These are phyloP conservation scores for Lordiphosa andalusiaca DNA, from an alignment of 2,888 invertebrate genomes.

Conservation along the genomic window DNA sequence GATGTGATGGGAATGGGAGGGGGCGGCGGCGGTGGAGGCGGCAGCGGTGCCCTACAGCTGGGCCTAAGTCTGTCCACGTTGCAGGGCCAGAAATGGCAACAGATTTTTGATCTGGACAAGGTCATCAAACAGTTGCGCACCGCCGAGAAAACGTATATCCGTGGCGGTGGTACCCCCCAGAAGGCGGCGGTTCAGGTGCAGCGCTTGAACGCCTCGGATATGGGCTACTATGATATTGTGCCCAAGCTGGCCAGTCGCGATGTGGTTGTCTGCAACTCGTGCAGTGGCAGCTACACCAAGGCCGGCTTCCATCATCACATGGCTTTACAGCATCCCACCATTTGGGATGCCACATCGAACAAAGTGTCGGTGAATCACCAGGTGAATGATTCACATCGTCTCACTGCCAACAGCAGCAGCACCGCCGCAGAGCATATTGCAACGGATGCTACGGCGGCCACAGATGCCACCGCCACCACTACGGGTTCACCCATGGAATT, in stretches of 20 bases:
- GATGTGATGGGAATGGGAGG: slow-evolving; percentile 26
- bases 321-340: slow-evolving; percentile 82
- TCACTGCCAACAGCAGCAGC: slow-evolving; percentile 32
- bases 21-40: slow-evolving; percentile 10
- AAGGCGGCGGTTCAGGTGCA: slow-evolving; percentile 77
- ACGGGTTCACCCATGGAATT: slow-evolving; percentile 58
- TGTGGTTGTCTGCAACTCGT: slow-evolving; percentile 89
- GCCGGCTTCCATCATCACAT: slow-evolving; percentile 89
- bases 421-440: neutral
- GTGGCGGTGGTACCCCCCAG: slow-evolving; percentile 24
- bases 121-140: slow-evolving; percentile 72
- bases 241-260: slow-evolving; percentile 89
- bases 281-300: slow-evolving; percentile 88
- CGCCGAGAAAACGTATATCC: slow-evolving; percentile 68
- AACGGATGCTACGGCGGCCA: slow-evolving; percentile 16
- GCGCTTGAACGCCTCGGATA: slow-evolving; percentile 83
- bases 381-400: slow-evolving; percentile 16
- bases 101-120: slow-evolving; percentile 74
- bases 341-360: slow-evolving; percentile 67
- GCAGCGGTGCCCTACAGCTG: neutral
- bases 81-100: slow-evolving; percentile 77
- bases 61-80: slow-evolving; percentile 32
- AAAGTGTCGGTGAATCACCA: slow-evolving; percentile 42
- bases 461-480: slow-evolving; percentile 14
- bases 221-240: slow-evolving; percentile 88